These are phyloP conservation scores for Synanthedon myopaeformis DNA, from an alignment of 2,888 invertebrate genomes.

Conservation along the genomic window DNA sequence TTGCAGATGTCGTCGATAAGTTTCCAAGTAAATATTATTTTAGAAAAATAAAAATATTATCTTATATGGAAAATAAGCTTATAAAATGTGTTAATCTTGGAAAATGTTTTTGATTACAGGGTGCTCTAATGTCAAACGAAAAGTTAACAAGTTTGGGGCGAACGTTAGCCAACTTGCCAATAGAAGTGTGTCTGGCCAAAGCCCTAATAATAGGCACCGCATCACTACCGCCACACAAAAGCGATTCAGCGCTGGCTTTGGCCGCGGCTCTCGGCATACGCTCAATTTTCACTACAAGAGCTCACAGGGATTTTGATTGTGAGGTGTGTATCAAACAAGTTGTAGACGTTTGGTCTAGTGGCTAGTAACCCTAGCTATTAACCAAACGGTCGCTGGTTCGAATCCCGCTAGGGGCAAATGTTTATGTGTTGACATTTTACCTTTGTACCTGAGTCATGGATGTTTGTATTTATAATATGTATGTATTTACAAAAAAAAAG, in stretches of 20 bases:
- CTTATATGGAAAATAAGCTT: not conserved
- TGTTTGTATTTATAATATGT: too few relatives aligned
- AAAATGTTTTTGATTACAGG: conserved; percentile 53
- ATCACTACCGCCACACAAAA: conserved; percentile 83
- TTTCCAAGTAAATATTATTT: too few relatives aligned
- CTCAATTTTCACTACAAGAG: conserved; percentile 90
- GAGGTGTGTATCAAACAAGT: conserved; percentile 60
- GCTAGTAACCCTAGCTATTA: too few relatives aligned
- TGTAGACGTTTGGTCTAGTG: too few relatives aligned
- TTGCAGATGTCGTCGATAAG: too few relatives aligned
- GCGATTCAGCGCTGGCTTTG: conserved; percentile 82
- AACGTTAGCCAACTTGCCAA: conserved; percentile 89
- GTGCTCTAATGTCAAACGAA: conserved; percentile 83
- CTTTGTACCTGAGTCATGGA: too few relatives aligned
- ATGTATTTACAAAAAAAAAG: too few relatives aligned
- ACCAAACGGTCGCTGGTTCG: too few relatives aligned
- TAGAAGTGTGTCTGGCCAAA: conserved; percentile 95
- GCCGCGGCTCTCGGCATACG: conserved; percentile 95
- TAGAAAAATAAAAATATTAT: not conserved
- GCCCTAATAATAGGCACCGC: conserved; percentile 93
- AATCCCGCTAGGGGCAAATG: too few relatives aligned
- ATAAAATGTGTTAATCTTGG: not conserved
- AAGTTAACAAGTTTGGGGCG: conserved; percentile 88
- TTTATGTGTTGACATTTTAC: too few relatives aligned
- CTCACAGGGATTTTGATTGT: conserved; percentile 86